Evolutionary conservation across 2,797 vertebrate species (phyloP).

Genomic region (Lateolabrax maculatus): DNA sequence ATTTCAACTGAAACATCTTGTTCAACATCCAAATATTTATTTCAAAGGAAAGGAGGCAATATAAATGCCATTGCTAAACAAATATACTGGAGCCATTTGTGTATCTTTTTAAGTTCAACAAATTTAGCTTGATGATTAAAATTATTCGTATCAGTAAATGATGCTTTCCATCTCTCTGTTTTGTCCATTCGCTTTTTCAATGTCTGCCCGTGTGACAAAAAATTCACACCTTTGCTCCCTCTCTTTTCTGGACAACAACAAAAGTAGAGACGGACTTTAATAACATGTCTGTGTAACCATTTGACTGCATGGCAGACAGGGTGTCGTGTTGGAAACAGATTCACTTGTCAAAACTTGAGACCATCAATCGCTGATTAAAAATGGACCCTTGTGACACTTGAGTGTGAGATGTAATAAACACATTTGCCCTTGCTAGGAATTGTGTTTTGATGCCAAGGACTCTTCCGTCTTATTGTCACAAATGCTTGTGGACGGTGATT

Average conservation of each 20-base stretch:
- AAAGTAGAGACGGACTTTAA: slow-evolving; percentile 3
- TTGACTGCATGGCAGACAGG: slow-evolving; percentile 13
- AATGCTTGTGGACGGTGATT: slow-evolving; percentile 55
- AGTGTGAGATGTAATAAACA: slow-evolving; percentile 64
- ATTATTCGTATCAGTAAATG: too few species aligned
- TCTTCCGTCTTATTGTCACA: slow-evolving; percentile 65
- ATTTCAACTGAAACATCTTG: slow-evolving; percentile 13
- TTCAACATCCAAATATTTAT: slow-evolving; percentile 32
- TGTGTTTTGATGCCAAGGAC: slow-evolving; percentile 68
- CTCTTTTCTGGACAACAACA: background rate
- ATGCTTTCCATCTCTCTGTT: too few species aligned
- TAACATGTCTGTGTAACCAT: background rate
- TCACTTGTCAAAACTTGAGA: slow-evolving; percentile 54
- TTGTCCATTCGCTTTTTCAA: background rate
- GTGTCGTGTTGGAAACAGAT: slow-evolving; percentile 33
- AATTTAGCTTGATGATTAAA: too few species aligned
- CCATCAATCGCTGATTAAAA: slow-evolving; percentile 66
- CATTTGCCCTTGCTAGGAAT: slow-evolving; percentile 67
- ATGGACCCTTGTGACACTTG: slow-evolving; percentile 46
- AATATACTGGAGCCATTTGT: slow-evolving; percentile 13
- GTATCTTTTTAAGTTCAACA: slow-evolving; percentile 20
- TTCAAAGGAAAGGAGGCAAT: slow-evolving; percentile 22
- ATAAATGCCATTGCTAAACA: slow-evolving; percentile 20
- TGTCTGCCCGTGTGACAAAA: background rate
- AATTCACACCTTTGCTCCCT: rapidly evolving